Percentiles rank a stretch among this genome's conserved stretches.
Evolutionary conservation across 2,113 vertebrate genomes (phyloP).

Genomic region (Guaruba guarouba): DNA sequence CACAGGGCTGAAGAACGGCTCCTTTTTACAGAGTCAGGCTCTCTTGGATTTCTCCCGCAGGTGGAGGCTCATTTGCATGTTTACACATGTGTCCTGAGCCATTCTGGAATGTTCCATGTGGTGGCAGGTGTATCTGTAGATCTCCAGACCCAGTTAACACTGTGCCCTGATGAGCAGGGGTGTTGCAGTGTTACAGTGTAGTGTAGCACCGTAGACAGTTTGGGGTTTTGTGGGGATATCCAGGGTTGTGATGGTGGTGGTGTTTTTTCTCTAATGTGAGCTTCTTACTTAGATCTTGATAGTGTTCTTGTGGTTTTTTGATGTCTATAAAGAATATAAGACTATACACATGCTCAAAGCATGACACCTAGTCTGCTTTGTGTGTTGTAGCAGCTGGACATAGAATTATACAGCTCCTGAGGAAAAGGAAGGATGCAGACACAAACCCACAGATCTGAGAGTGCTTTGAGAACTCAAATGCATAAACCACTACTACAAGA

Average conservation of each 20-base stretch:
- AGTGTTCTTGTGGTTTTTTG: neutral
- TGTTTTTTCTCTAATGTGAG: neutral
- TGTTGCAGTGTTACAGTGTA: neutral
- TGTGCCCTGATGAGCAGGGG: neutral
- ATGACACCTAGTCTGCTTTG: neutral
- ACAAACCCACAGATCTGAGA: neutral
- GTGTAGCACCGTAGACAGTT: neutral
- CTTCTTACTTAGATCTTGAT: neutral
- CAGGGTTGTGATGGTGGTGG: neutral
- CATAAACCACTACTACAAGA: too few relatives aligned
- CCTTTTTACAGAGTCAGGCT: neutral
- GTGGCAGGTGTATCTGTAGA: neutral
- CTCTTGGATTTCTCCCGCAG: neutral
- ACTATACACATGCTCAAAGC: neutral
- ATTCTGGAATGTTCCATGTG: neutral
- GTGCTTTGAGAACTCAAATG: neutral
- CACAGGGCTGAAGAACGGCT: neutral
- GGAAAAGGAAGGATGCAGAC: neutral
- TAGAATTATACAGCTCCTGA: neutral
- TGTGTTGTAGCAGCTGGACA: neutral
- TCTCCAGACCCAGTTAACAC: neutral
- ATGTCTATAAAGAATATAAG: neutral
- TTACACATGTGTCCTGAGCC: neutral
- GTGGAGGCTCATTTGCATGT: neutral
- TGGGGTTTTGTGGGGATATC: neutral